phyloP scores from a whole-genome alignment of 2,797 vertebrate species.

The Etheostoma nigrum region DNA sequence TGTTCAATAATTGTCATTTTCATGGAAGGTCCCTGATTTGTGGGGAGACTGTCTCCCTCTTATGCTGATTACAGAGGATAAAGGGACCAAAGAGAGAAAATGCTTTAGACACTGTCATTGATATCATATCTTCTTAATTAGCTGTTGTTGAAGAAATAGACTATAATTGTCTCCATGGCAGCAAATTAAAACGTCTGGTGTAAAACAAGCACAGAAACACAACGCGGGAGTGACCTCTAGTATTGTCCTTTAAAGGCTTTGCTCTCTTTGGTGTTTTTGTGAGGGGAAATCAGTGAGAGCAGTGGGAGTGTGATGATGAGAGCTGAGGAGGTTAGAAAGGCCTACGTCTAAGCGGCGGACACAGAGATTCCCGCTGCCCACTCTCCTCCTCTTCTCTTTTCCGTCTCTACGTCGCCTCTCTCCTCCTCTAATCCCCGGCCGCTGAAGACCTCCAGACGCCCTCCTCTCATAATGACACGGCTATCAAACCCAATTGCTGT shows the following conservation, averaged over 20 bases:
- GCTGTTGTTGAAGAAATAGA: conserved; percentile 65
- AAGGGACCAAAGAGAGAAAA: conserved; percentile 51
- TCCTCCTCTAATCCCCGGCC: conserved; percentile 81
- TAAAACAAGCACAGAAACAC: conserved; percentile 65
- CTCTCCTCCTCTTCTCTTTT: conserved; percentile 62
- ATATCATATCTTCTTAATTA: conserved; percentile 63
- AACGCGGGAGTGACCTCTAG: conserved; percentile 62
- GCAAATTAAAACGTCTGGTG: conserved; percentile 63
- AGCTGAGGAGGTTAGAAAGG: conserved; percentile 68
- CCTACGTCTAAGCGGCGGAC: conserved; percentile 51
- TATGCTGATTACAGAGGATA: conserved; percentile 35
- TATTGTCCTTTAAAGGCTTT: conserved; percentile 59
- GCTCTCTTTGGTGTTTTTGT: conserved; percentile 60
- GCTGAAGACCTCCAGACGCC: conserved; percentile 86
- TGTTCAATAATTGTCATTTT: conserved; percentile 38
- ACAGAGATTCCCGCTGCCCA: conserved; percentile 53
- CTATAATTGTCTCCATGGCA: conserved; percentile 59
- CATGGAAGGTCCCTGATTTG: conserved; percentile 37
- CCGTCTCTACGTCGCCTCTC: conserved; percentile 54
- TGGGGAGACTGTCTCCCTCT: conserved; percentile 16
- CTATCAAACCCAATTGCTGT: conserved; percentile 88
- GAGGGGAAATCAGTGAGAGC: conserved; percentile 70
- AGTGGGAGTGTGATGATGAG: conserved; percentile 60
- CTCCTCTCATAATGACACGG: conserved; percentile 87
- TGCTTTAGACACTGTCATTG: conserved; percentile 45